These are phyloP conservation scores for Falco columbarius DNA, from an alignment of 2,797 vertebrate species.

Conservation along the genomic window DNA sequence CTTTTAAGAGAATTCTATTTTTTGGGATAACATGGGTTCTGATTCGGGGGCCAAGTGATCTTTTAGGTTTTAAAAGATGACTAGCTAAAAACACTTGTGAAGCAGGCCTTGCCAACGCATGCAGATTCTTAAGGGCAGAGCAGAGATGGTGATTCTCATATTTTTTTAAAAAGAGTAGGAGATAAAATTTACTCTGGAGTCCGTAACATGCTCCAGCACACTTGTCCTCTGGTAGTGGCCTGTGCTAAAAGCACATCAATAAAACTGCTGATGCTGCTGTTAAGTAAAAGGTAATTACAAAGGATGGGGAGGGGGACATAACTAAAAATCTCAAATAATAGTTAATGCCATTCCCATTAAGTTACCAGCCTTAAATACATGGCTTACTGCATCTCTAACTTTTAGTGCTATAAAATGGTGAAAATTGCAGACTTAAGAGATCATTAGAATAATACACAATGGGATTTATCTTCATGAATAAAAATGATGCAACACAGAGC, in stretches of 20 bases:
- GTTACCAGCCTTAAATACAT: slow-evolving; percentile 51
- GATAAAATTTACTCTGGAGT: slow-evolving; percentile 16
- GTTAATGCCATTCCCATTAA: slow-evolving; percentile 51
- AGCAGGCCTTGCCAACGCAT: not conserved
- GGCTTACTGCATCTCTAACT: slow-evolving; percentile 61
- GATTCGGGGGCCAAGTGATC: not conserved
- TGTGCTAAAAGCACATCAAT: slow-evolving; percentile 54
- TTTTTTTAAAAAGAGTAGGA: not conserved
- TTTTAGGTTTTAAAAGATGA: not conserved
- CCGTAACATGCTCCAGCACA: slow-evolving; percentile 2
- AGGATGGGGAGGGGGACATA: slow-evolving; percentile 25
- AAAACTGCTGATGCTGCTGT: slow-evolving; percentile 59
- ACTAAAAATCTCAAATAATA: slow-evolving; percentile 26
- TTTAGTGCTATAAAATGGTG: slow-evolving; percentile 28
- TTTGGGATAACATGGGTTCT: not conserved
- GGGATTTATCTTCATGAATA: slow-evolving; percentile 57
- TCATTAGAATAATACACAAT: slow-evolving; percentile 59
- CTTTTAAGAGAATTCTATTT: not conserved
- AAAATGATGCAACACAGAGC: slow-evolving; percentile 1
- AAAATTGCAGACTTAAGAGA: slow-evolving; percentile 53
- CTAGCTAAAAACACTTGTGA: not conserved
- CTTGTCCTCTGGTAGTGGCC: slow-evolving; percentile 50
- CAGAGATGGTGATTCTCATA: not conserved
- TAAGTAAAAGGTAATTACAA: slow-evolving; percentile 57
- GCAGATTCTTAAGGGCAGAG: not conserved